Conservation (phyloP, 2,888 invertebrate genomes). For the Incurvaria masculella region DNA sequence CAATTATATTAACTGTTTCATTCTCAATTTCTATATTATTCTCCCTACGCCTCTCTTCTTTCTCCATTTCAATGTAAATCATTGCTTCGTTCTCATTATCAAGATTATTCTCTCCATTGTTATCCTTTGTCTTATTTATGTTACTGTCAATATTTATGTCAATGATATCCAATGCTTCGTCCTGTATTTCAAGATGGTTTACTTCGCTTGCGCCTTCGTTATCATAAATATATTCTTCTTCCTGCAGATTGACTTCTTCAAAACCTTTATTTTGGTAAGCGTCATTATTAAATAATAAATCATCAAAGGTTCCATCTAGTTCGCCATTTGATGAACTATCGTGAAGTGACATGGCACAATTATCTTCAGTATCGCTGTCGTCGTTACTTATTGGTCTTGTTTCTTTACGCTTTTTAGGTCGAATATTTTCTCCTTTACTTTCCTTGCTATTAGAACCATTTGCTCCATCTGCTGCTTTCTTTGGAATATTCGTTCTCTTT, state of each 20-base stretch:
- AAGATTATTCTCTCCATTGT: not conserved
- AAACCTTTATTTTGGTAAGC: not conserved
- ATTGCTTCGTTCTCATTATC: not conserved
- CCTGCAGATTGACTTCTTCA: not conserved
- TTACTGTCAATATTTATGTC: not conserved
- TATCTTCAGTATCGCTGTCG: conserved; percentile 3
- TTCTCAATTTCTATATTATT: not conserved
- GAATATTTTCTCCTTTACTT: not conserved
- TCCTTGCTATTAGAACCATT: too few relatives aligned
- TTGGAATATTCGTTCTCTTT: too few relatives aligned
- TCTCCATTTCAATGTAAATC: not conserved
- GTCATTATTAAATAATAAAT: too few relatives aligned
- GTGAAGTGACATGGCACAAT: not conserved
- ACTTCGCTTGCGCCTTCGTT: not conserved
- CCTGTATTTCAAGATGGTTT: not conserved
- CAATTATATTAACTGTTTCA: not conserved
- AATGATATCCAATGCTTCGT: not conserved
- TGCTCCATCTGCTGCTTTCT: too few relatives aligned
- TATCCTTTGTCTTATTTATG: not conserved
- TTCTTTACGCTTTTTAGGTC: conserved; percentile 6
- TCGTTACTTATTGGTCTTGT: conserved; percentile 7
- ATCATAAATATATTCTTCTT: conserved; percentile 1
- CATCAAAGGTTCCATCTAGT: too few relatives aligned
- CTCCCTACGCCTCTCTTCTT: not conserved
- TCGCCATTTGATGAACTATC: too few relatives aligned